A percentile compares a stretch with the other conserved stretches of the same genome.
phyloP scores from a whole-genome alignment of 2,113 vertebrate species.

The Furnarius figulus region DNA sequence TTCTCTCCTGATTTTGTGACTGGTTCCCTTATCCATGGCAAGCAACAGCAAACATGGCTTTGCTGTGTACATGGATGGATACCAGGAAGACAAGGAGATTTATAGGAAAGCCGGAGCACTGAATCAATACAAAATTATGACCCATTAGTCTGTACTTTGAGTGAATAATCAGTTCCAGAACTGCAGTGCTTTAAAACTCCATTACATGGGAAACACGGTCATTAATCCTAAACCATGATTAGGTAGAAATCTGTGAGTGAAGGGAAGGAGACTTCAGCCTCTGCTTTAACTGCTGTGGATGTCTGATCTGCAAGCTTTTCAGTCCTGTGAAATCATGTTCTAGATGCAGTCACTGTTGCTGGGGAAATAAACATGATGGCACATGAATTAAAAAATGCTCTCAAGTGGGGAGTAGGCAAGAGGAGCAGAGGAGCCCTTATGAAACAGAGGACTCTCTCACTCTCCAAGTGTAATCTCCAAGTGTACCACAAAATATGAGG shows the following conservation, averaged over 20 bases:
- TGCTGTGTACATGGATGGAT: background rate
- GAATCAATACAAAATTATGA: background rate
- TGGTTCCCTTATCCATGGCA: background rate
- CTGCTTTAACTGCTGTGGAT: background rate
- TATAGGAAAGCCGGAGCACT: background rate
- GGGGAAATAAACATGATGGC: conserved; percentile 36
- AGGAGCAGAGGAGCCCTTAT: background rate
- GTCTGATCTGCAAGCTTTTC: background rate
- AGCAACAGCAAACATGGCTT: background rate
- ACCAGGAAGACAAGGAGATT: background rate
- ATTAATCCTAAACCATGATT: background rate
- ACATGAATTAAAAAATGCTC: background rate
- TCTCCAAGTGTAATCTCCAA: background rate
- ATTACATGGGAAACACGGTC: background rate
- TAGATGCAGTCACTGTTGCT: background rate
- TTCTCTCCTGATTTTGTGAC: background rate
- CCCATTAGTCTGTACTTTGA: background rate
- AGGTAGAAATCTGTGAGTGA: background rate
- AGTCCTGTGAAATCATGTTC: background rate
- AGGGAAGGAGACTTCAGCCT: background rate
- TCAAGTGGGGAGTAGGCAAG: background rate
- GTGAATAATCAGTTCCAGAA: background rate
- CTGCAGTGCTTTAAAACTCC: background rate
- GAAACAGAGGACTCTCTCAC: background rate
- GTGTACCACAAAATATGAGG: conserved; percentile 10